Evolutionary conservation across 2,797 vertebrate genomes (phyloP).

Genomic region (Margarornis squamiger): DNA sequence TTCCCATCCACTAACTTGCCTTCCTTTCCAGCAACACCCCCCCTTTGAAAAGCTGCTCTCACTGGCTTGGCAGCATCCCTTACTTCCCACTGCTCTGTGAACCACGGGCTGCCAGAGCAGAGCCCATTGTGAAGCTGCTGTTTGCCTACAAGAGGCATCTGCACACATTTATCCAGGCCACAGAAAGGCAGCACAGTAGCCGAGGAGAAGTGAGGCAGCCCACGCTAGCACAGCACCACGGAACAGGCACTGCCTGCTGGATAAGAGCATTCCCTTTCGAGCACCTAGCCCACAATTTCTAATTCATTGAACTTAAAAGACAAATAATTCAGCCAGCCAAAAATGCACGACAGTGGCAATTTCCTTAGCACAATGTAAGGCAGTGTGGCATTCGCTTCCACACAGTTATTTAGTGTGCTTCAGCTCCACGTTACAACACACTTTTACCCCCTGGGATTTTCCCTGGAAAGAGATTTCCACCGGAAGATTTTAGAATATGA

Average conservation of each 20-base stretch:
- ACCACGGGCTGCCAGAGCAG: not conserved
- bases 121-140: constrained; percentile 32
- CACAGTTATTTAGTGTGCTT: not conserved
- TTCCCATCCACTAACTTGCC: not conserved
- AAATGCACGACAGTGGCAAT: not conserved
- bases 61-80: not conserved
- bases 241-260: constrained; percentile 1
- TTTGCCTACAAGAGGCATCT: constrained; percentile 40
- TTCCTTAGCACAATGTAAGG: not conserved
- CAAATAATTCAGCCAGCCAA: not conserved
- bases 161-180: constrained; percentile 27
- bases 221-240: not conserved
- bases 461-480: not conserved
- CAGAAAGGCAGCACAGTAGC: not conserved
- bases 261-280: not conserved
- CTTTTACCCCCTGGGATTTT: not conserved
- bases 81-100: constrained; percentile 19
- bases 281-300: not conserved
- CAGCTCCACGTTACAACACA: not conserved
- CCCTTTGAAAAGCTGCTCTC: constrained; percentile 21
- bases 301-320: constrained; percentile 6
- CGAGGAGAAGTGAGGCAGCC: constrained; percentile 4
- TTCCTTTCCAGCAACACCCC: not conserved
- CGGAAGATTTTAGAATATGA: not conserved
- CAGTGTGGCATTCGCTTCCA: not conserved